These are phyloP conservation scores for Clarias fuscus DNA, from an alignment of 2,797 vertebrate species.

Conservation along the genomic window DNA sequence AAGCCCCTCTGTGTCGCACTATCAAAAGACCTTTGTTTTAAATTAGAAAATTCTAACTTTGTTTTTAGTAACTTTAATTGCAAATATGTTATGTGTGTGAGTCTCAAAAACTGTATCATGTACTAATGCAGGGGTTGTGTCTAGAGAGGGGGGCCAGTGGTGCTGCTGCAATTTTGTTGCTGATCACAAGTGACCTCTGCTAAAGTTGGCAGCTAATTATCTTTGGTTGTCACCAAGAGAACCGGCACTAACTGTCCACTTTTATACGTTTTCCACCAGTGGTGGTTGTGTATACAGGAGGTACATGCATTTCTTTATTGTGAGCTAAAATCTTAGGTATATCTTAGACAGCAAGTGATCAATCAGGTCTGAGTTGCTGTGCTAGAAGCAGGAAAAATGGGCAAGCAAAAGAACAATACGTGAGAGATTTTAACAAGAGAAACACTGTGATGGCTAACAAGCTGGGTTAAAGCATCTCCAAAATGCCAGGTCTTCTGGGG, in stretches of 20 bases:
- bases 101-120: not conserved
- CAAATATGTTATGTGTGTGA: not conserved
- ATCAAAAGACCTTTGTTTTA: not conserved
- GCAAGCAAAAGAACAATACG: no score
- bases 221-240: not conserved
- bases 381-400: no score
- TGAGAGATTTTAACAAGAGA: no score
- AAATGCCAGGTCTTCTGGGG: no score
- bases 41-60: not conserved
- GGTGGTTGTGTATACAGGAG: not conserved
- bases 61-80: conserved; percentile 1
- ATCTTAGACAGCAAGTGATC: no score
- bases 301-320: not conserved
- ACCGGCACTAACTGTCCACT: not conserved
- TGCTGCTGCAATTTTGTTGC: not conserved
- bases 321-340: not conserved
- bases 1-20: not conserved
- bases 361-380: no score
- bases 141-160: not conserved
- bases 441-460: no score
- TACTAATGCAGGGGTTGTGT: not conserved
- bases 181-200: not conserved
- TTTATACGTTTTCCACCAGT: not conserved
- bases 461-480: no score
- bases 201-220: not conserved